These are phyloP conservation scores for Cephus rjabovi DNA, from an alignment of 2,888 invertebrate species.

Conservation along the genomic window DNA sequence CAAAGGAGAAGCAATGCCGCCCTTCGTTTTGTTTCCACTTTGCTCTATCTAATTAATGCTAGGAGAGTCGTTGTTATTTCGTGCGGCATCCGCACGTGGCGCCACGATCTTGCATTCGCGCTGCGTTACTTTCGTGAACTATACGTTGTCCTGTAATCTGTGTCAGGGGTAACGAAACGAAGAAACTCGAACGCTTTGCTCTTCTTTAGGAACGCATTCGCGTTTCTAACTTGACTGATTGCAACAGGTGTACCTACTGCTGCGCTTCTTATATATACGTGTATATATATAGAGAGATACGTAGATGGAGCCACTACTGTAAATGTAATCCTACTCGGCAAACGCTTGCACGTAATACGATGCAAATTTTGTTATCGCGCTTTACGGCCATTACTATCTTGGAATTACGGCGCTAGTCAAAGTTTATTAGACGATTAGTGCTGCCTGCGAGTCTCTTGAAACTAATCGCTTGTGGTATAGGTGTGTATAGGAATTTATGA, in stretches of 20 bases:
- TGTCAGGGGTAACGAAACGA: neutral
- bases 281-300: neutral
- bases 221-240: neutral
- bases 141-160: neutral
- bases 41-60: neutral
- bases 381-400: neutral
- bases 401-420: neutral
- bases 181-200: neutral
- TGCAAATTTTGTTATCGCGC: neutral
- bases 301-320: neutral
- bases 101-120: neutral
- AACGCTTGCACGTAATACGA: neutral
- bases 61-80: neutral
- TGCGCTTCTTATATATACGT: neutral
- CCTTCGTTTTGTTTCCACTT: neutral
- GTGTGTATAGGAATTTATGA: neutral
- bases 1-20: neutral
- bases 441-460: neutral
- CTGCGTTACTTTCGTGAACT: neutral
- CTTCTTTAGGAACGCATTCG: neutral
- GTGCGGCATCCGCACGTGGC: neutral
- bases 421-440: neutral
- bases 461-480: neutral
- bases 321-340: neutral
- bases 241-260: neutral